A percentile compares a stretch with the other conserved stretches of the same genome.
Evolutionary conservation across 2,797 vertebrate species (phyloP).

Genomic region (Uromys caudimaculatus): DNA sequence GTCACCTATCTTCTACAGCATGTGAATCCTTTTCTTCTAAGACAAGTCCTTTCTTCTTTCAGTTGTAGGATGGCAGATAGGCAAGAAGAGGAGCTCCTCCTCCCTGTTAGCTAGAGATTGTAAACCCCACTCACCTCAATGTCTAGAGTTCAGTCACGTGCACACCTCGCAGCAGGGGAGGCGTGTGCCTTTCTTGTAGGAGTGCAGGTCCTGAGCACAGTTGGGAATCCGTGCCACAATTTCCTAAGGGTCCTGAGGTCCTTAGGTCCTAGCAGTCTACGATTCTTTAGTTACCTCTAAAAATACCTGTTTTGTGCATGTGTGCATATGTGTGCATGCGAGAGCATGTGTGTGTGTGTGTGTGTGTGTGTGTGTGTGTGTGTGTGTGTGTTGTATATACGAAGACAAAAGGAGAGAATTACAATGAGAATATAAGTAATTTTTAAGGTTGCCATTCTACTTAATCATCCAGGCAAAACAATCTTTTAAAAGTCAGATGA

Average conservation of each 20-base stretch:
- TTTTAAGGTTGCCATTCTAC: constrained; percentile 42
- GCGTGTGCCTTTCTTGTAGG: background rate
- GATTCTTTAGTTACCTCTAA: background rate
- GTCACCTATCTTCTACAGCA: background rate
- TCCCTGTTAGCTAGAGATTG: background rate
- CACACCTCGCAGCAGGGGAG: background rate
- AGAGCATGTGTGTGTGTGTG: background rate
- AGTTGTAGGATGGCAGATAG: background rate
- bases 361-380: background rate
- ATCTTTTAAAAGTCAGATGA: constrained; percentile 20
- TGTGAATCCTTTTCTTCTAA: background rate
- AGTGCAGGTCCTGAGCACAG: background rate
- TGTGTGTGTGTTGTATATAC: background rate
- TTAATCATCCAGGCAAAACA: background rate
- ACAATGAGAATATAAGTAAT: background rate
- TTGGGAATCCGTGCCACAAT: background rate
- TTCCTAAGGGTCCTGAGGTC: background rate
- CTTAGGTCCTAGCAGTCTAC: background rate
- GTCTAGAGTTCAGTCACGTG: background rate
- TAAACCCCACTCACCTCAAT: background rate
- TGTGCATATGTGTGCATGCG: background rate
- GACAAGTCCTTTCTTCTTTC: background rate
- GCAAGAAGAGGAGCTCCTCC: background rate
- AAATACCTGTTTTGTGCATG: background rate
- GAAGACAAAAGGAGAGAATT: constrained; percentile 13